Evolutionary conservation across 2,113 vertebrate genomes (phyloP).

Genomic region (Aplodontia rufa): DNA sequence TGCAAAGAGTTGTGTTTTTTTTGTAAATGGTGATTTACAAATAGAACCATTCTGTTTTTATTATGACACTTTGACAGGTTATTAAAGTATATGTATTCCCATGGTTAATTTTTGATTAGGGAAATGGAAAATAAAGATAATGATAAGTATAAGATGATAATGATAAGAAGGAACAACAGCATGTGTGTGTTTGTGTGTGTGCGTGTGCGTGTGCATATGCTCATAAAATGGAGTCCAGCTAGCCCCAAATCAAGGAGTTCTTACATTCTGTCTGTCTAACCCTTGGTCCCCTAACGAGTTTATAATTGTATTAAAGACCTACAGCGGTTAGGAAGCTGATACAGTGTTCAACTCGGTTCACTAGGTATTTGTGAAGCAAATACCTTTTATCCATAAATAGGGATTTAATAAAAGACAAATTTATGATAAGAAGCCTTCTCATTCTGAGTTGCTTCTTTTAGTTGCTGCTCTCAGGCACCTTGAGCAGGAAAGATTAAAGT

Average conservation of each 20-base stretch:
- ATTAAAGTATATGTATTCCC: not conserved
- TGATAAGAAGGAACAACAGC: not conserved
- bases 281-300: not conserved
- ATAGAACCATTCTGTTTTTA: slow-evolving; percentile 22
- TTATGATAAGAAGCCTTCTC: not conserved
- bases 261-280: not conserved
- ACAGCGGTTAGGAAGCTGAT: not conserved
- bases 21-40: slow-evolving; percentile 25
- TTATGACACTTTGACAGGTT: not conserved
- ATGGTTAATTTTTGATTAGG: not conserved
- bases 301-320: not conserved
- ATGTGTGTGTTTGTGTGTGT: not conserved
- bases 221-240: not conserved
- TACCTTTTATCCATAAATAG: not conserved
- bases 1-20: slow-evolving; percentile 5
- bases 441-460: not conserved
- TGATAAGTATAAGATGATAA: not conserved
- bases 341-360: not conserved
- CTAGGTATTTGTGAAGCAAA: not conserved
- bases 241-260: not conserved
- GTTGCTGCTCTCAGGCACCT: not conserved
- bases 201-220: not conserved
- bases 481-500: not conserved
- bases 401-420: not conserved
- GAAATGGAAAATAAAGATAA: not conserved